A percentile compares a stretch with the other conserved stretches of the same genome.
phyloP scores from a whole-genome alignment of 1,140 invertebrate genomes.

The Pseudomyrmex dendroicus region DNA sequence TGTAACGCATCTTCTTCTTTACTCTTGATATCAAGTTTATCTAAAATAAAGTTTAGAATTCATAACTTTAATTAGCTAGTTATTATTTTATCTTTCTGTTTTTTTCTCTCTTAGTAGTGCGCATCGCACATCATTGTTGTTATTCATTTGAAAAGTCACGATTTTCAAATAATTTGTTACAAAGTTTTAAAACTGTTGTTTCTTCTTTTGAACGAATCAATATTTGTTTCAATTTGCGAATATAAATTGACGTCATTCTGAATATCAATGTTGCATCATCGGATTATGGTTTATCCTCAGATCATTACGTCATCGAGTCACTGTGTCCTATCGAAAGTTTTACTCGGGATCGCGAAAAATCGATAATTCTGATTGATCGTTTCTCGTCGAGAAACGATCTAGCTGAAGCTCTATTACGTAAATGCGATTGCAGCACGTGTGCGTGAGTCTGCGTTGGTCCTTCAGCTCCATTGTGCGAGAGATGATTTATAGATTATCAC shows the following conservation, averaged over 20 bases:
- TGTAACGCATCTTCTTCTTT: no score
- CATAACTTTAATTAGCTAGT: no score
- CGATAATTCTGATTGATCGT: constrained; percentile 1
- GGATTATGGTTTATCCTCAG: not conserved
- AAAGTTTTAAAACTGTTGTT: no score
- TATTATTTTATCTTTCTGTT: no score
- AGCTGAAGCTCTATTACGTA: constrained; percentile 35
- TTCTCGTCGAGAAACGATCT: not conserved
- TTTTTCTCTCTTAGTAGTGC: no score
- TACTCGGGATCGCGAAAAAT: not conserved
- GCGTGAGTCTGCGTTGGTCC: no score
- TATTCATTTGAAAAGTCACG: no score
- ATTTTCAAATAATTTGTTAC: no score
- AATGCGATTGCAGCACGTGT: constrained; percentile 5
- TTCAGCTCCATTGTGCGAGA: not conserved
- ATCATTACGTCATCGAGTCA: not conserved
- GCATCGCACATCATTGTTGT: no score
- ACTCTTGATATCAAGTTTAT: no score
- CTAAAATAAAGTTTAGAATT: no score
- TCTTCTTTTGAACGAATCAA: not conserved
- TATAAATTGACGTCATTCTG: constrained; percentile 7
- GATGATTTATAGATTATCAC: not conserved
- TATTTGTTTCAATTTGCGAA: not conserved
- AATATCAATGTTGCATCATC: constrained; percentile 19
- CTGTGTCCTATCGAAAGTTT: no score